A percentile compares a stretch with the other conserved stretches of the same genome.
These are phyloP conservation scores for Cottoperca gobio DNA, from an alignment of 2,797 vertebrate genomes.

Conservation along the genomic window DNA sequence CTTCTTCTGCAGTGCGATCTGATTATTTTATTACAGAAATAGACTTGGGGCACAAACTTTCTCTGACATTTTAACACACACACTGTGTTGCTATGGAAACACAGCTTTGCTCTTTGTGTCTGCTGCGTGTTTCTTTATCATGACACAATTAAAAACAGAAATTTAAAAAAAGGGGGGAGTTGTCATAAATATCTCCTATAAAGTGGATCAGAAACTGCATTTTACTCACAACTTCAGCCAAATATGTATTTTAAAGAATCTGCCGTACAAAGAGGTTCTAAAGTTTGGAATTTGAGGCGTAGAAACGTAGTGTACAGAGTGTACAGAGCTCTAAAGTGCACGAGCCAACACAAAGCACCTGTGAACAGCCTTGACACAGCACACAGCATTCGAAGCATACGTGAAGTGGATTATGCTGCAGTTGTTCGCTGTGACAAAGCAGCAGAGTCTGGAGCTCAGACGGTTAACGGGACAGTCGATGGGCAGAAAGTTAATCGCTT, in stretches of 20 bases:
- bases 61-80: not conserved
- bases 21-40: not conserved
- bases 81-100: not conserved
- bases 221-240: not conserved
- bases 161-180: too few relatives aligned
- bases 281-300: not conserved
- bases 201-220: too few relatives aligned
- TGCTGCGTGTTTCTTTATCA: not conserved
- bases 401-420: not conserved
- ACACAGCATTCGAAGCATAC: not conserved
- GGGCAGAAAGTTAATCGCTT: not conserved
- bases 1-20: not conserved
- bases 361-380: not conserved
- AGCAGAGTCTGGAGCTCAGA: not conserved
- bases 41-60: not conserved
- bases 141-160: not conserved
- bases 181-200: too few relatives aligned
- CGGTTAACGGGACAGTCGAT: not conserved
- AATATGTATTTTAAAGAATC: not conserved
- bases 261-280: not conserved
- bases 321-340: too few relatives aligned
- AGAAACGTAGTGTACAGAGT: not conserved
- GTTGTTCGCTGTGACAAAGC: not conserved
- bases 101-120: not conserved
- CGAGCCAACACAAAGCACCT: not conserved